Conservation (phyloP, 53 echinoderm and acorn worm species). For the Pentamera pediparva region DNA sequence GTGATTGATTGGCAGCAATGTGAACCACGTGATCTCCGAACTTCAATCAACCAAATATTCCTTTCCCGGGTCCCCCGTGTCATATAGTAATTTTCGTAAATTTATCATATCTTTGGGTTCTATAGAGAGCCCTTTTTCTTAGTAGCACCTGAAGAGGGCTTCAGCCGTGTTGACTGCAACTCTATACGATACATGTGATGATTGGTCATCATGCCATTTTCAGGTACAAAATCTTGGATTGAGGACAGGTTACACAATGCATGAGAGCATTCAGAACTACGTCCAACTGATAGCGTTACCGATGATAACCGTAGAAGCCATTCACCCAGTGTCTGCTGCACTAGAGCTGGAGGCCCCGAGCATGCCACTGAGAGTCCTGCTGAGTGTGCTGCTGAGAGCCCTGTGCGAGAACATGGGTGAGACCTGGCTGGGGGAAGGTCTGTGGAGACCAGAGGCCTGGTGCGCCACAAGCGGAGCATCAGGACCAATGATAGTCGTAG, state of each 20-base stretch:
- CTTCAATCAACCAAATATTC: no score
- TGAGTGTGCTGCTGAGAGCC: no score
- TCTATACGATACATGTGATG: no score
- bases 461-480: constrained; percentile 7
- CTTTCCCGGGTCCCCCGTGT: no score
- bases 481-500: constrained; percentile 23
- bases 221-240: constrained; percentile 36
- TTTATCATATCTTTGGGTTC: no score
- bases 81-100: no score
- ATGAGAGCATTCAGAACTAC: neutral
- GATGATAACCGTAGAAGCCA: constrained; percentile 18
- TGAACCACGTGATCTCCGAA: no score
- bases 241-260: neutral
- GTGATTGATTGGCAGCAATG: no score
- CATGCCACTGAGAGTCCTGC: neutral
- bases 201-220: no score
- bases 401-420: constrained; percentile 26
- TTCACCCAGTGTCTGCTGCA: constrained; percentile 15
- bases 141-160: no score
- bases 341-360: constrained; percentile 14
- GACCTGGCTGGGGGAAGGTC: constrained; percentile 3
- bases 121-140: no score
- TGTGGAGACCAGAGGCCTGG: constrained; percentile 34
- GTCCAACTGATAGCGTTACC: constrained; percentile 43
- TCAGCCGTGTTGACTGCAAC: no score